Base-by-base conservation (phyloP, 2,113 vertebrate genomes). In the Colaptes auratus region DNA sequence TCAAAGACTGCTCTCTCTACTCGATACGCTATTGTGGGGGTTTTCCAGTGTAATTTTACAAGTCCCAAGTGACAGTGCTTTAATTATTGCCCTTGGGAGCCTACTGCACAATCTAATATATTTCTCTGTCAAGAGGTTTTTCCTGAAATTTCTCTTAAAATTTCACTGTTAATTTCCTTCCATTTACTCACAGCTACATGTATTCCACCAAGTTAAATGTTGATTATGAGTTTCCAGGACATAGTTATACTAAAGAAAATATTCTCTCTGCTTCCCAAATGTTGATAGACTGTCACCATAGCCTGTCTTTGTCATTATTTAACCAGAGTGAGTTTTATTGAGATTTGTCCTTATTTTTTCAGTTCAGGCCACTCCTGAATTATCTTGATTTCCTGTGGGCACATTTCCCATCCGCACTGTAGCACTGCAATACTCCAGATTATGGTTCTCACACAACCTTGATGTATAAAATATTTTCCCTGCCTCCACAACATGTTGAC, bases 81-180 rank as follows among this genome's bases (percentile, higher is more conserved):
- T 90, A 93, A 88, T 96, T 93, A 97, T 96, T 95, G 93, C 91
- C 90, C 91, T n/a, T 10, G 76, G 76, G 91, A 95, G 11, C 28
- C 50, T 81, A 50, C 30, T 86, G 30, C 20, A 78, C 58, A 72
- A 10, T 50, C n/a, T 72, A 90, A 86, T 86, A 81, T 58, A 83
- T 81, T 95, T 91, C 90, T 78, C 58, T 66, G 24, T 69, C 69
- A 83, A 64, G 33, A 93, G 89, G 64, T 58, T 86, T 94, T 83
- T 65, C 61, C 75, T 67, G 25, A 84, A 90, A 97, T 93, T 84
- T 39, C 15, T 81, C 48, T 83, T 81, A 75, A 90, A 94, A 86
- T 83, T 92, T 91, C 58, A n/a, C 58, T 90, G 72, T 24, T 81
- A 77, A 92, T 95, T 93, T 91, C 33, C 31, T 83, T 86, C 53